These are phyloP conservation scores for Hephaestus fuliginosus DNA, from an alignment of 2,797 vertebrate species.

Conservation along the genomic window DNA sequence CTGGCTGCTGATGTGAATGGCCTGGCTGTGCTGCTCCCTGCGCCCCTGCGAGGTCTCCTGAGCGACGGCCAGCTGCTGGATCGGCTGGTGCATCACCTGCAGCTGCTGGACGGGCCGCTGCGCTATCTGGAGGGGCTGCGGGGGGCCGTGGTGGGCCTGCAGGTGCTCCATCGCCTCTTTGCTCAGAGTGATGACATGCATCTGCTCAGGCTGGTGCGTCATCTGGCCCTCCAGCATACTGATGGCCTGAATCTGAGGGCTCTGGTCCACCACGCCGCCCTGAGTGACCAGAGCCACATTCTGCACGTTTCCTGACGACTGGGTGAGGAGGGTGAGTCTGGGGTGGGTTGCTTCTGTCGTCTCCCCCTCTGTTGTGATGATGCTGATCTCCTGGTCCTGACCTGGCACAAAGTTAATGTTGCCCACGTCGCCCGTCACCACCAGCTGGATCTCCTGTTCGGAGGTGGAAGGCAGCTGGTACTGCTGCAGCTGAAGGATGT, in stretches of 20 bases:
- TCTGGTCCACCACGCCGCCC: slow-evolving; percentile 74
- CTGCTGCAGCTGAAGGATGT: slow-evolving; percentile 91
- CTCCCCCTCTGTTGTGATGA: slow-evolving; percentile 86
- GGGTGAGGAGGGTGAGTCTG: slow-evolving; percentile 88
- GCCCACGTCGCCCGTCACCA: slow-evolving; percentile 90
- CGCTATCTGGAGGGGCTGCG: slow-evolving; percentile 83
- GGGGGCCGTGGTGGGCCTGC: slow-evolving; percentile 86
- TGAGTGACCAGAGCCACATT: slow-evolving; percentile 89
- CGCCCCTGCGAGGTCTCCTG: slow-evolving; percentile 42
- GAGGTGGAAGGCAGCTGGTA: slow-evolving; percentile 88
- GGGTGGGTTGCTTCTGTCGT: slow-evolving; percentile 76
- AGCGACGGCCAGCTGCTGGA: slow-evolving; percentile 74
- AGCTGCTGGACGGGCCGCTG: slow-evolving; percentile 79
- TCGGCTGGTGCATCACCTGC: slow-evolving; percentile 69
- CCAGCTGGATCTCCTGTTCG: slow-evolving; percentile 93
- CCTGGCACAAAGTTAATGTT: slow-evolving; percentile 90
- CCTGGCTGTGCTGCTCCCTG: slow-evolving; percentile 83
- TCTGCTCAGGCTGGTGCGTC: slow-evolving; percentile 88
- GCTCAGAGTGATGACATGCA: slow-evolving; percentile 95
- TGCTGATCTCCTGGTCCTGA: slow-evolving; percentile 88
- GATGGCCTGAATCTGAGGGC: slow-evolving; percentile 88
- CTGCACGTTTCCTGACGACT: slow-evolving; percentile 87
- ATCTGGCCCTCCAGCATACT: slow-evolving; percentile 75
- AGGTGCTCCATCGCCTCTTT: slow-evolving; percentile 94
- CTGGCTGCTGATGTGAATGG: slow-evolving; percentile 81